Evolutionary conservation across 2,113 vertebrate species (phyloP).

Genomic region (Hippocampus mohnikei): DNA sequence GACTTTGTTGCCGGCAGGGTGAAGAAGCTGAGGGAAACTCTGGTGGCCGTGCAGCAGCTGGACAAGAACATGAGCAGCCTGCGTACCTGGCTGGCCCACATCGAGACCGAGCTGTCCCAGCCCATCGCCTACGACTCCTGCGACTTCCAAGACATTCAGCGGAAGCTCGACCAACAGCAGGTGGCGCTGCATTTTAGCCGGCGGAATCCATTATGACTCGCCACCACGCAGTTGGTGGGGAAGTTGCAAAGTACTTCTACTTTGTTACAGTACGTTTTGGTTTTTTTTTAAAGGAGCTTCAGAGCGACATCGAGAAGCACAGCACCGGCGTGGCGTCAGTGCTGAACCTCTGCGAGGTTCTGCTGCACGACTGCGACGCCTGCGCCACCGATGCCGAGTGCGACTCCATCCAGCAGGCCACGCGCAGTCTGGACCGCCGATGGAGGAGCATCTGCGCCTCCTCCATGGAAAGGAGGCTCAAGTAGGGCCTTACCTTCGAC

Average conservation of each 20-base stretch:
- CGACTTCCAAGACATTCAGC: constrained; percentile 90
- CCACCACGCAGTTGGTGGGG: too few relatives aligned
- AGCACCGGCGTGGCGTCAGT: constrained; percentile 94
- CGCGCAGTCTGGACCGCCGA: constrained; percentile 88
- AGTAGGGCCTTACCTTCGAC: constrained; percentile 67
- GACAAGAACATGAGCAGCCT: constrained; percentile 95
- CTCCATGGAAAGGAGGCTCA: constrained; percentile 94
- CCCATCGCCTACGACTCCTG: constrained; percentile 91
- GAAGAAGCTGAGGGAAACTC: constrained; percentile 93
- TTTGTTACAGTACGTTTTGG: not conserved
- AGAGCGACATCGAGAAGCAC: constrained; percentile 96
- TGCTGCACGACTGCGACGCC: constrained; percentile 95
- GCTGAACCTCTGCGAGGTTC: constrained; percentile 93
- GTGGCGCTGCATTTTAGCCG: constrained; percentile 58
- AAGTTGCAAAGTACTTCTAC: too few relatives aligned
- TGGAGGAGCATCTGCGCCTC: constrained; percentile 96
- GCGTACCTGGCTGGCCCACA: constrained; percentile 89
- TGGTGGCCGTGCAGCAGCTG: constrained; percentile 92
- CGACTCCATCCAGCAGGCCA: constrained; percentile 96
- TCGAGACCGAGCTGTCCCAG: constrained; percentile 89
- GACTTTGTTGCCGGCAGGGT: constrained; percentile 66
- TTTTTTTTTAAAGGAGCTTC: constrained; percentile 78
- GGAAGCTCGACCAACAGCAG: constrained; percentile 92
- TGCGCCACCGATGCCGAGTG: constrained; percentile 92
- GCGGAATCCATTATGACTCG: too few relatives aligned